A percentile compares a stretch with the other conserved stretches of the same genome.
Conservation (phyloP, 1,140 invertebrate genomes). For the Tetraneura akinire region DNA sequence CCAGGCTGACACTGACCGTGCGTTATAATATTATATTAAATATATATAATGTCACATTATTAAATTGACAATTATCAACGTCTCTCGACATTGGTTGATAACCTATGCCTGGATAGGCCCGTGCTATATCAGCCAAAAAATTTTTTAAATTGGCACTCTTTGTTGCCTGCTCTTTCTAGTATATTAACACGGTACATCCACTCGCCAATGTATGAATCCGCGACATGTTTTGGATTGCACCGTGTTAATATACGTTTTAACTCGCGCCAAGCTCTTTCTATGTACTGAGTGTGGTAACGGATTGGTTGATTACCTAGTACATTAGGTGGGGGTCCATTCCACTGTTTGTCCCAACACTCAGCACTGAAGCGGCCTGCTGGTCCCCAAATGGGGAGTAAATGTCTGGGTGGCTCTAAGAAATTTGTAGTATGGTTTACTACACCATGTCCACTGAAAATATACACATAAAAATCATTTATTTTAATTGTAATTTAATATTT, state of each 20-base stretch:
- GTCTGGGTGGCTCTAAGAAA: too few relatives aligned
- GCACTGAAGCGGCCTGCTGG: too few relatives aligned
- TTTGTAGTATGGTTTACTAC: too few relatives aligned
- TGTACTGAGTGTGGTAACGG: not conserved
- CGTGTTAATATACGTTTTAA: not conserved
- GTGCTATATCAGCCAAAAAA: constrained; percentile 3
- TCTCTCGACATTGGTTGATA: not conserved
- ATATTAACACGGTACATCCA: not conserved
- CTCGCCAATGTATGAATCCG: not conserved
- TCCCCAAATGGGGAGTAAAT: too few relatives aligned
- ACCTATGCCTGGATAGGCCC: not conserved
- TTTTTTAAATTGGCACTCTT: too few relatives aligned
- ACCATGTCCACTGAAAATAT: not conserved
- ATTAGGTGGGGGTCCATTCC: not conserved
- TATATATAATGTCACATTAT: too few relatives aligned
- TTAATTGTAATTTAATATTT: too few relatives aligned
- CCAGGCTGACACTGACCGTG: too few relatives aligned
- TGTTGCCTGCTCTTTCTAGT: not conserved
- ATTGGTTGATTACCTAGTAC: too few relatives aligned
- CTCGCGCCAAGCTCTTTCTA: not conserved
- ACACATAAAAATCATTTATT: not conserved
- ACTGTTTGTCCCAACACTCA: too few relatives aligned
- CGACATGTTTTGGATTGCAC: not conserved
- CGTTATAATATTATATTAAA: too few relatives aligned
- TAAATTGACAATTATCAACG: not conserved